These are phyloP conservation scores for Oligia strigilis DNA, from an alignment of 2,888 invertebrate species.

Conservation along the genomic window DNA sequence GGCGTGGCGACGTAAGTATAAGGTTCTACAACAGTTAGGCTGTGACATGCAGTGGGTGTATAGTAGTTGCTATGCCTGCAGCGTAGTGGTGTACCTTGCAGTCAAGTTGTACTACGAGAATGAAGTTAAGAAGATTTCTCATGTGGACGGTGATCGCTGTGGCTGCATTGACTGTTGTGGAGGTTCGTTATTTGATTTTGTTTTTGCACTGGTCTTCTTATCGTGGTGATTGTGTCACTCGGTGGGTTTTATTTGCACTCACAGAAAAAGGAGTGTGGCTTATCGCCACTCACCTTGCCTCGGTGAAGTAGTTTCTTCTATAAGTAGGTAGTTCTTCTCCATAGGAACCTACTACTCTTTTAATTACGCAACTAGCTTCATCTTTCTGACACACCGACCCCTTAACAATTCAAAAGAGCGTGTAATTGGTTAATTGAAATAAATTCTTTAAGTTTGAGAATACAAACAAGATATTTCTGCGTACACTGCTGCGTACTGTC, in stretches of 20 bases:
- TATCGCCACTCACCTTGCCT: background rate
- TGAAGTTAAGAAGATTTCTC: conserved; percentile 79
- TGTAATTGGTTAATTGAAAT: background rate
- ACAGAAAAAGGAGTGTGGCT: background rate
- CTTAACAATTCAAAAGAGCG: background rate
- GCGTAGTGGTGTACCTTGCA: conserved; percentile 79
- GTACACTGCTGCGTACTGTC: background rate
- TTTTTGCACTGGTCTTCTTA: conserved; percentile 4
- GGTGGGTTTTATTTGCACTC: background rate
- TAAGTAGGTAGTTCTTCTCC: background rate
- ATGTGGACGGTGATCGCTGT: conserved; percentile 70
- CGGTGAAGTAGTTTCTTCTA: background rate
- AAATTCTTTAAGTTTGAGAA: background rate
- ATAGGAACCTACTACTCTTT: background rate
- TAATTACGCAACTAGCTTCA: background rate
- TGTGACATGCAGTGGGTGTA: conserved; percentile 79
- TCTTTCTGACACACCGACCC: background rate
- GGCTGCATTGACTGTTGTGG: conserved; percentile 70
- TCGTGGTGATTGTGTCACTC: background rate
- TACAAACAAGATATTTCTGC: background rate
- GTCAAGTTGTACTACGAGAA: conserved; percentile 82
- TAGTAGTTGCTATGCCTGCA: conserved; percentile 80
- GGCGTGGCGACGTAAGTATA: conserved; percentile 43
- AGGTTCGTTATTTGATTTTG: conserved; percentile 74
- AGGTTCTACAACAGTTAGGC: conserved; percentile 40